Evolutionary conservation across 2,113 vertebrate species (phyloP).

Genomic region (Ictidomys tridecemlineatus): DNA sequence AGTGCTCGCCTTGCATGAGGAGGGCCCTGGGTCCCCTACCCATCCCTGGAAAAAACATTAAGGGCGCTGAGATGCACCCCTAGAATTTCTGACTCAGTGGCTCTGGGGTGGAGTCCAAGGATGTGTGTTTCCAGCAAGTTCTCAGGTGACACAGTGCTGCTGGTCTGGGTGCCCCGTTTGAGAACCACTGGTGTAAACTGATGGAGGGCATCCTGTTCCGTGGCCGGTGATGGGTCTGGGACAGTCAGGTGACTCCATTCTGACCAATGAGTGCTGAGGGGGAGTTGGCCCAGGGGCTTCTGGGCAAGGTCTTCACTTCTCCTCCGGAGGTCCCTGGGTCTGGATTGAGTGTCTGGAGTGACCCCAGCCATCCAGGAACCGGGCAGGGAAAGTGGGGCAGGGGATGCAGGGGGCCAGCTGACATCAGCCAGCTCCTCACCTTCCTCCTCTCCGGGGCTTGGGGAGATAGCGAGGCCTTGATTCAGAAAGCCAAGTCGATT

Average conservation of each 20-base stretch:
- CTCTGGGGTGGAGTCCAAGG: not conserved
- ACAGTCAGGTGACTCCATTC: not conserved
- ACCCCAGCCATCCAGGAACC: not conserved
- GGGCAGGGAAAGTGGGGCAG: not conserved
- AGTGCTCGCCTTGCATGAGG: not conserved
- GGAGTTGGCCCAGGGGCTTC: not conserved
- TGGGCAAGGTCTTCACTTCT: not conserved
- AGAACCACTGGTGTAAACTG: not conserved
- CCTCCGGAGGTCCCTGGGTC: not conserved
- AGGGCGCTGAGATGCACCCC: not conserved
- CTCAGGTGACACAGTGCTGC: fast-evolving
- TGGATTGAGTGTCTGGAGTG: not conserved
- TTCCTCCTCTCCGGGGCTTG: not conserved
- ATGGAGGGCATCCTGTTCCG: fast-evolving
- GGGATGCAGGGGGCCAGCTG: fast-evolving
- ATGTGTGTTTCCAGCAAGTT: not conserved
- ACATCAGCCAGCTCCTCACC: not conserved
- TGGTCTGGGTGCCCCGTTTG: not conserved
- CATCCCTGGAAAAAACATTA: not conserved
- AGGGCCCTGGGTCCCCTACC: no score
- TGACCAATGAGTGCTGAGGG: not conserved
- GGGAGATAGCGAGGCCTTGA: not conserved
- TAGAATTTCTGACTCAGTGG: not conserved
- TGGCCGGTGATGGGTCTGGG: not conserved
- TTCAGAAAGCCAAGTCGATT: fast-evolving